Evolutionary conservation across 2,888 invertebrate genomes (phyloP).

Genomic region (Mesorhabditis sp.): DNA sequence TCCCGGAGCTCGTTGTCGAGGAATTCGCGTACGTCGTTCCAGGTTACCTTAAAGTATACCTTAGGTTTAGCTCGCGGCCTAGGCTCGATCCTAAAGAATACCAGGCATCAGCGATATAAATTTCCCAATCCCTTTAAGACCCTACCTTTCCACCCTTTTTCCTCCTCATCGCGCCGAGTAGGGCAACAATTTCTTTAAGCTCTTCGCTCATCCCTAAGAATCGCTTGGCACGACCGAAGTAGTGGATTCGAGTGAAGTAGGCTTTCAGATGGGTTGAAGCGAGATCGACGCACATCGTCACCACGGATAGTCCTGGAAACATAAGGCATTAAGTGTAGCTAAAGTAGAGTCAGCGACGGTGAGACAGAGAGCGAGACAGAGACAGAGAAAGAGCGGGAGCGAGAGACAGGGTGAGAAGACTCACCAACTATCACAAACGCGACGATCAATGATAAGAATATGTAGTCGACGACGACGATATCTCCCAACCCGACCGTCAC

Average conservation of each 20-base stretch:
- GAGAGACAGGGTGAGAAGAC: conserved; percentile 10
- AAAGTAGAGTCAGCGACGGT: too few species aligned
- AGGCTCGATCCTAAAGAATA: neutral
- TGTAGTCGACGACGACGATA: conserved; percentile 55
- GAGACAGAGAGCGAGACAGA: too few species aligned
- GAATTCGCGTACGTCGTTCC: conserved; percentile 58
- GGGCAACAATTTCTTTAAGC: conserved; percentile 56
- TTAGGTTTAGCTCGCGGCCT: too few species aligned
- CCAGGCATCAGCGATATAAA: neutral
- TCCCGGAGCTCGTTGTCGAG: conserved; percentile 56
- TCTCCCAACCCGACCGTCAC: conserved; percentile 59
- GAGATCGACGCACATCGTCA: conserved; percentile 58
- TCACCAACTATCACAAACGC: conserved; percentile 58
- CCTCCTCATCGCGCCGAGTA: conserved; percentile 57
- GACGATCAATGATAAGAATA: conserved; percentile 57
- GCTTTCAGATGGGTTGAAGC: conserved; percentile 58
- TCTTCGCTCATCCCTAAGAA: conserved; percentile 59
- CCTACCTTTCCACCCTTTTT: conserved; percentile 57
- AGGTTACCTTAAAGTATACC: conserved; percentile 53
- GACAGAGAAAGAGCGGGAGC: neutral
- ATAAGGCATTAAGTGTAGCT: conserved; percentile 7
- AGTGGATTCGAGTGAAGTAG: conserved; percentile 58
- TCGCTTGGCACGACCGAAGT: conserved; percentile 57
- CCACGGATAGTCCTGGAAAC: conserved; percentile 54
- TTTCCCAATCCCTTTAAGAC: conserved; percentile 11